phyloP scores from a whole-genome alignment of 2,888 invertebrate species.

The Stenchaetothrips biformis region DNA sequence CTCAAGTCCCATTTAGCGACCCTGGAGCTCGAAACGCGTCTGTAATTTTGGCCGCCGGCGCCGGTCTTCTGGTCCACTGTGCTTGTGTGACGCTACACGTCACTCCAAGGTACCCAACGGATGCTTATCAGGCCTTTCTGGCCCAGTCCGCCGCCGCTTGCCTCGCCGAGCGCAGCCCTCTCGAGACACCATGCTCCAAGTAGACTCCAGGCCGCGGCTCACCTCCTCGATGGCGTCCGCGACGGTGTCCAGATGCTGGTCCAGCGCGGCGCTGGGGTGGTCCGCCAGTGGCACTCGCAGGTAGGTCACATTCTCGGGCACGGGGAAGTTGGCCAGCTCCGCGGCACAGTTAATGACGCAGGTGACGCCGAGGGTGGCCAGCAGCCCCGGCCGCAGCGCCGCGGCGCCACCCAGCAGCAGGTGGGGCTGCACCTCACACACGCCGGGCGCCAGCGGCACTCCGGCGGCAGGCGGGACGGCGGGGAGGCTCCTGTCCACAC shows the following conservation, averaged over 20 bases:
- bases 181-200: neutral
- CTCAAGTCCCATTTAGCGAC: too few species aligned
- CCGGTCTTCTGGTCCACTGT: too few species aligned
- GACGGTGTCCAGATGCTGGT: constrained; percentile 67
- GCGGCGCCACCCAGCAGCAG: constrained; percentile 77
- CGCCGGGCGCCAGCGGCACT: constrained; percentile 44
- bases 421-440: constrained; percentile 66
- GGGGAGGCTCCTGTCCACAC: neutral
- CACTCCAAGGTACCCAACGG: neutral
- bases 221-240: constrained; percentile 73
- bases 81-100: too few species aligned
- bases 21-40: too few species aligned
- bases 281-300: constrained; percentile 70
- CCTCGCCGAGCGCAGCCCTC: neutral
- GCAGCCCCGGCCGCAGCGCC: constrained; percentile 61
- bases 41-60: too few species aligned
- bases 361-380: constrained; percentile 64
- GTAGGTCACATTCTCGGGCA: constrained; percentile 52
- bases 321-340: constrained; percentile 67
- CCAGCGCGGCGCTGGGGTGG: constrained; percentile 65
- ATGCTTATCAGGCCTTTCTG: neutral
- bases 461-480: neutral
- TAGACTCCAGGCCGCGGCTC: constrained; percentile 37
- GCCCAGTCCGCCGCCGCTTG: neutral
- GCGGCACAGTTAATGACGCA: constrained; percentile 78